A percentile compares a stretch with the other conserved stretches of the same genome.
Evolutionary conservation across 1,140 invertebrate genomes (phyloP).

Genomic region (Harpegnathos saltator): DNA sequence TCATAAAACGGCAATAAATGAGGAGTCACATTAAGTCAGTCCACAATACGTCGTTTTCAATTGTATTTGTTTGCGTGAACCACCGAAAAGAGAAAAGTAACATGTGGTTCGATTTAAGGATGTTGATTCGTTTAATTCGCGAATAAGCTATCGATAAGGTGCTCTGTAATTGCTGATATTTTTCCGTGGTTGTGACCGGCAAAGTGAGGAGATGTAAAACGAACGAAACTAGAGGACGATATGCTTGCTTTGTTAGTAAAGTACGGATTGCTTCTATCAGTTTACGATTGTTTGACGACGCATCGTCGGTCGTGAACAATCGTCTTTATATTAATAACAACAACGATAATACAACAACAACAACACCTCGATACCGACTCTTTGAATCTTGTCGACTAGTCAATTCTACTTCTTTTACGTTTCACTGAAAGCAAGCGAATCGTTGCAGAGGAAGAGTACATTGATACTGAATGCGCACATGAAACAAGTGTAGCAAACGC

Average conservation of each 20-base stretch:
- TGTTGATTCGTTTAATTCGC: constrained; percentile 17
- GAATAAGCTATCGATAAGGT: constrained; percentile 23
- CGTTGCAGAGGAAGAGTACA: constrained; percentile 24
- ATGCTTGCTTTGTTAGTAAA: constrained; percentile 32
- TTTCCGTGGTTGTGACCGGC: constrained; percentile 25
- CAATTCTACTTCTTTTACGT: neutral
- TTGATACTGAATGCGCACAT: constrained; percentile 42
- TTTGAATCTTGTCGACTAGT: neutral
- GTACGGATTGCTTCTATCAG: constrained; percentile 19
- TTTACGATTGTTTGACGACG: neutral
- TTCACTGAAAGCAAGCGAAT: constrained; percentile 47
- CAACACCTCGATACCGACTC: too few species aligned
- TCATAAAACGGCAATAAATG: constrained; percentile 44
- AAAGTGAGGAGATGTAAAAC: constrained; percentile 35
- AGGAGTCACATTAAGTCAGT: neutral
- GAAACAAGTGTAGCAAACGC: constrained; percentile 59
- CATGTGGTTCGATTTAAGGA: neutral
- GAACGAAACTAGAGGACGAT: constrained; percentile 33
- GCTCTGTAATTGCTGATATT: constrained; percentile 33
- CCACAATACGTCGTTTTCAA: constrained; percentile 13
- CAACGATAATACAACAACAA: too few species aligned
- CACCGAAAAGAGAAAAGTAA: constrained; percentile 14
- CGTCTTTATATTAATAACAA: too few species aligned
- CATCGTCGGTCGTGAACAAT: neutral
- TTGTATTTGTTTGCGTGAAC: constrained; percentile 15